These are phyloP conservation scores for Eulemur macaco DNA, from an alignment of 2,113 vertebrate genomes.

Conservation along the genomic window DNA sequence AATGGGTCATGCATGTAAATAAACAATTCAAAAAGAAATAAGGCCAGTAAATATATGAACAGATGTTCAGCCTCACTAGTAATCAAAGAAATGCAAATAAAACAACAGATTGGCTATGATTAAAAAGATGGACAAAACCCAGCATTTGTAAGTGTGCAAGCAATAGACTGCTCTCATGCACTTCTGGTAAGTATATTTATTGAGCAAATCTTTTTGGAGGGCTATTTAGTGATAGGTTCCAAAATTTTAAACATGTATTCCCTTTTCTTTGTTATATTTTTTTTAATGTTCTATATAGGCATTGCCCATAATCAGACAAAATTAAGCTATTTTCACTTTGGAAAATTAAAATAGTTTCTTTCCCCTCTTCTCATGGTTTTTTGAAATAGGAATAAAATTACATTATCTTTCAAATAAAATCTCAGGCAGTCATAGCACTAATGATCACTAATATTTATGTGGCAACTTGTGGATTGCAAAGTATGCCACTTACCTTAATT, in stretches of 20 bases:
- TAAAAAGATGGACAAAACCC: background rate
- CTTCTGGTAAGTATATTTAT: background rate
- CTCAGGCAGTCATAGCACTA: background rate
- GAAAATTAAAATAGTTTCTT: background rate
- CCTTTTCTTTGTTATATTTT: background rate
- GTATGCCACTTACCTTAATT: background rate
- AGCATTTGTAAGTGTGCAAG: background rate
- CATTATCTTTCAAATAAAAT: background rate
- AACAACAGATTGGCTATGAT: conserved; percentile 17
- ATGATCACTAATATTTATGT: background rate
- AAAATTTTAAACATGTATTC: background rate
- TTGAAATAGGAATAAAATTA: background rate
- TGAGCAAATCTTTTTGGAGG: background rate
- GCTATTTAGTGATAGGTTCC: background rate
- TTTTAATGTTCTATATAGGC: background rate
- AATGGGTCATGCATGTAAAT: background rate
- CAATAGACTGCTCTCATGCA: background rate
- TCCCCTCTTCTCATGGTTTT: background rate
- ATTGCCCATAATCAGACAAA: background rate
- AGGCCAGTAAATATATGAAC: conserved; percentile 29
- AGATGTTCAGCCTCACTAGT: conserved; percentile 50
- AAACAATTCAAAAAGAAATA: conserved; percentile 22
- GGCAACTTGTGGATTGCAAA: background rate
- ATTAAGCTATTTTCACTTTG: conserved; percentile 10
- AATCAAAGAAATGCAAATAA: conserved; percentile 69